Base-by-base conservation (phyloP, 2,888 invertebrate species). In the Aphodius granarius region DNA sequence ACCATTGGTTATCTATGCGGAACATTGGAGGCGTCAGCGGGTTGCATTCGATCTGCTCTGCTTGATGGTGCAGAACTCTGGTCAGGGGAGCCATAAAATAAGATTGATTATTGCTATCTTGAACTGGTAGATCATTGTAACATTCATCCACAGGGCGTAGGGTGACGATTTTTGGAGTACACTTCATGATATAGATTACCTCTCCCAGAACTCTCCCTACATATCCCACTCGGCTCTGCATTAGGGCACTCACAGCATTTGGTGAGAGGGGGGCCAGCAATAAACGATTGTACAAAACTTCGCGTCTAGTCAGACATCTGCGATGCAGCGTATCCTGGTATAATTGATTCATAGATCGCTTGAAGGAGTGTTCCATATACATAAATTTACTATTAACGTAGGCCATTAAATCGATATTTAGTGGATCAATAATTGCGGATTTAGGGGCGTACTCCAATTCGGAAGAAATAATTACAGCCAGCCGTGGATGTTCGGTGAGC, bases 141-240 rank as follows among this genome's bases (percentile, higher is more conserved):
- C 83, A 83, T 13, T 74, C 74, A 0, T 78, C 64, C 0, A 80
- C 75, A n/a, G 78, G n/a, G 2, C 80, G 43, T 0, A 83, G 16
- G 3, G 72, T 76, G 0, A 79, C 80, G 18, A 78, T 71, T 4
- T 80, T 77, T 0, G 82, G 78, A 0, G 80, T 75, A 63, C 84
- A 83, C 66, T 81, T 77, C 1, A 84, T 71, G 0, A 84, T 77
- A 63, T 83, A 82, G 0, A 83, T 73, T 0, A 80, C 83, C 76
- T 83, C 83, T 15, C 83, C 84, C 16, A 75, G 75, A 0, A 80
- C 76, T 2, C 78, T 23, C 0, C 82, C 83, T 62, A 82, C 80
- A 23, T 81, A 81, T 0, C 83, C 84, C 0, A 80, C 79, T 73
- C 77, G 71, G 6, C 82, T 79, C 77, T 82, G 82, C 0, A 83